Evolutionary conservation across 2,113 vertebrate genomes (phyloP), one percentile per base, ranked within the genome.

Genomic region (Silurus asotus): DNA sequence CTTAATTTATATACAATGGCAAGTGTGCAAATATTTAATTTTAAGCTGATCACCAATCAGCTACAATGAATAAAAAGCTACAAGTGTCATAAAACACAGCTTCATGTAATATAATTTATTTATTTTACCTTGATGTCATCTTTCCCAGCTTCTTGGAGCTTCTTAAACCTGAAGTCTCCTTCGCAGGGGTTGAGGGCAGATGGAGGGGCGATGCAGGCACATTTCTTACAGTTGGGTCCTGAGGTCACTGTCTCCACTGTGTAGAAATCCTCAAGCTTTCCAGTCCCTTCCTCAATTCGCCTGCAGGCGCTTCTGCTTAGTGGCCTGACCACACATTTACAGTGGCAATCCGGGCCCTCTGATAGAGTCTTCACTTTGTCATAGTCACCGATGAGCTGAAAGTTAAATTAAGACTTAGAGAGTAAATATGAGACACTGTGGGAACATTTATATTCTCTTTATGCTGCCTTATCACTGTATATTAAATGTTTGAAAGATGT

Each of bases 361-460:
- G 97, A 97, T 83, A 97, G 92, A 0, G 97, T 97, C 93, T 97
- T 98, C 58, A 99, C 97, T 91, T 99, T 99, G 94, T 99, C 97
- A 20, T 99, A 98, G 91, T 99, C 97, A 25, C 96, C 96, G 88
- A 99, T 90, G 85, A 98, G 85, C 97, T 97, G 85, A 91, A 90
- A 86, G 58, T 72, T 19, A 67, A 25, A 86, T 55, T 49, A 74
- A 88, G 88, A 76, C 13, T 9, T 61, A 7, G 8, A 15, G 81
- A 56, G 65, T 5, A 83, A n/a, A 55, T 8, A 10, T 79, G 17
- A 79, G 25, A 61, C 56, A 80, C 77, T 61, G 58, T 45, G 15
- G 19, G 56, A 79, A 59, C 10, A 9, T 61, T 48, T 61, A 20
- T 23, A 80, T 80, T 61, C 1, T 45, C 25, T 59, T 15, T 15